phyloP scores from a whole-genome alignment of 2,797 vertebrate species.

The Petrocephalus sullivani region DNA sequence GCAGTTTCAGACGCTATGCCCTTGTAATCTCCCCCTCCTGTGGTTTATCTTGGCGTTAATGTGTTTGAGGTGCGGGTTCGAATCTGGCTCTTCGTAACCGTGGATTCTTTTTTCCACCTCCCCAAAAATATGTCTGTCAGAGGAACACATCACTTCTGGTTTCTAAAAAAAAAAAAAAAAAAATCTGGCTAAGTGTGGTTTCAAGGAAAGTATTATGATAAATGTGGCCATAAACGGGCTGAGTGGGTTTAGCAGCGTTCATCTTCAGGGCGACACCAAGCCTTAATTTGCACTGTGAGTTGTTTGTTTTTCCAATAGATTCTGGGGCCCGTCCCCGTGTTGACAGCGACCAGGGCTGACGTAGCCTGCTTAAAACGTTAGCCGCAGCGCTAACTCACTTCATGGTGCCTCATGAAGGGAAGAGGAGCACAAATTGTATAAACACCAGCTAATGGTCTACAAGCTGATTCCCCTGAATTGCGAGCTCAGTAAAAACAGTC shows the following conservation, averaged over 20 bases:
- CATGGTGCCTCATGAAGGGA: neutral
- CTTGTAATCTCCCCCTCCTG: neutral
- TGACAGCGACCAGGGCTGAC: neutral
- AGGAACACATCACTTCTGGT: neutral
- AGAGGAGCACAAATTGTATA: neutral
- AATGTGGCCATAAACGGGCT: neutral
- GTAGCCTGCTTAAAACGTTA: neutral
- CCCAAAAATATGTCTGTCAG: neutral
- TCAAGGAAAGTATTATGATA: neutral
- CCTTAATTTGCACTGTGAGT: neutral
- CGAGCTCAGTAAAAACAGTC: neutral
- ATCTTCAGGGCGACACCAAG: neutral
- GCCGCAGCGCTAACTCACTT: neutral
- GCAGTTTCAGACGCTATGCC: neutral
- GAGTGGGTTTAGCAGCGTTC: neutral
- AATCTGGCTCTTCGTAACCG: neutral
- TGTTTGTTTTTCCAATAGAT: constrained; percentile 9
- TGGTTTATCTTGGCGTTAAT: neutral
- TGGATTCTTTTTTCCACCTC: neutral
- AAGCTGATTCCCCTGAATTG: neutral
- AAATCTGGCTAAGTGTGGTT: neutral
- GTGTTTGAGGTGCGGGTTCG: neutral
- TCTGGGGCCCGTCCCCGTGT: too few species aligned
- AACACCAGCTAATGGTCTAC: neutral
- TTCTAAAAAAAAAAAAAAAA: too few species aligned